A percentile compares a stretch with the other conserved stretches of the same genome.
These are phyloP conservation scores for Apis dorsata DNA, from an alignment of 1,140 invertebrate genomes.

Conservation along the genomic window DNA sequence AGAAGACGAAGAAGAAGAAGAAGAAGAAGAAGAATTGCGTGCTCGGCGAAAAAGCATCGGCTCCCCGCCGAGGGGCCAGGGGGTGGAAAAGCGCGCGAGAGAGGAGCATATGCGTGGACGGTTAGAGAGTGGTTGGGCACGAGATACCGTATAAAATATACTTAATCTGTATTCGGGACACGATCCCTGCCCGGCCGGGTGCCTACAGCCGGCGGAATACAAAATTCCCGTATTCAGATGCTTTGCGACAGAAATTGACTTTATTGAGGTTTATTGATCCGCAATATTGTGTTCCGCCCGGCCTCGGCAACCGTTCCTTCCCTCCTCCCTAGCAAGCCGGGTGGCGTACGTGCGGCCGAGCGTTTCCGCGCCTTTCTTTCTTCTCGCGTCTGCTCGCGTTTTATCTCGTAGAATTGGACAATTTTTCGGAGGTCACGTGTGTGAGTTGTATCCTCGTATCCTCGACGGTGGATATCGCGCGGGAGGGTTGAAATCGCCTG, in stretches of 20 bases:
- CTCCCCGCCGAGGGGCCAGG: no score
- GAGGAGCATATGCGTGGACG: conserved; percentile 35
- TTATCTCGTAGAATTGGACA: no score
- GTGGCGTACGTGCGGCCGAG: not conserved
- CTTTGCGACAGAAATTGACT: conserved; percentile 80
- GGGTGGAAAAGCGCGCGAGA: conserved; percentile 5
- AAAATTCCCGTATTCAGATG: conserved; percentile 80
- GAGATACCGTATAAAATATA: conserved; percentile 70
- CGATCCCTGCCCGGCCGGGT: conserved; percentile 73
- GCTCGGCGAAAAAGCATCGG: no score
- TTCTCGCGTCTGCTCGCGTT: not conserved
- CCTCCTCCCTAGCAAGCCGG: no score
- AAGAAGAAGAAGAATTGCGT: no score
- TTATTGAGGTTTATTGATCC: conserved; percentile 81
- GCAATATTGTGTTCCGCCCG: conserved; percentile 77
- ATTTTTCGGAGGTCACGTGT: no score
- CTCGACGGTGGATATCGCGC: no score
- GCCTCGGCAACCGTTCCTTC: conserved; percentile 1
- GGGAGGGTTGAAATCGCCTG: no score
- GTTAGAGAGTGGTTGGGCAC: conserved; percentile 9
- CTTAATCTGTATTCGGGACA: conserved; percentile 78
- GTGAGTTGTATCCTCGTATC: no score
- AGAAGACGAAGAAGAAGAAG: no score
- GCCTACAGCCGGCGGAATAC: conserved; percentile 74
- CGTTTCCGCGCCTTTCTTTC: no score